These are phyloP conservation scores for Propithecus coquereli DNA, from an alignment of 2,113 vertebrate species.

Conservation along the genomic window DNA sequence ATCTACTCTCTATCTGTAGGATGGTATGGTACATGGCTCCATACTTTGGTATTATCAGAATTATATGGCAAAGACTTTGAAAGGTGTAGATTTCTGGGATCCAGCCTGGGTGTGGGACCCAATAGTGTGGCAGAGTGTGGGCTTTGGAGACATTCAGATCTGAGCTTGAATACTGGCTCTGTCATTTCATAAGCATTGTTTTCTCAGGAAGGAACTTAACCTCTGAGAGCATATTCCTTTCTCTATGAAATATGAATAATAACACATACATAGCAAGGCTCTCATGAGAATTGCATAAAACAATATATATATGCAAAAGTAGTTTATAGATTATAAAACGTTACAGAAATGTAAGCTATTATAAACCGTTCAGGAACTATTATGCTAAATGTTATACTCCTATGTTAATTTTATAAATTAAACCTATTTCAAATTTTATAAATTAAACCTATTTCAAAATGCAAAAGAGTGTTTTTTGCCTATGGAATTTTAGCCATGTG, in stretches of 20 bases:
- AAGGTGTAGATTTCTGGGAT: background rate
- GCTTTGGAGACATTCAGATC: background rate
- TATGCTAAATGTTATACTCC: background rate
- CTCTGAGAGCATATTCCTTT: background rate
- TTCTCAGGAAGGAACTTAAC: background rate
- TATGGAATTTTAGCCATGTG: background rate
- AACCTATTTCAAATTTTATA: background rate
- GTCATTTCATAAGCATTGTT: background rate
- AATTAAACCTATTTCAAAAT: conserved; percentile 11
- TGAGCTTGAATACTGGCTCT: background rate
- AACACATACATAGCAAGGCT: background rate
- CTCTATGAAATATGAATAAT: conserved; percentile 15
- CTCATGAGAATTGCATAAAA: background rate
- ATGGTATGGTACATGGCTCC: background rate
- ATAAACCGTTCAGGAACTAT: background rate
- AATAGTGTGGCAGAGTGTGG: background rate
- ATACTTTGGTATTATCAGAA: background rate
- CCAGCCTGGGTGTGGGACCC: background rate
- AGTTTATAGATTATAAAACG: background rate
- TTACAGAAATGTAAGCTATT: background rate
- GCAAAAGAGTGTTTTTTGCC: background rate
- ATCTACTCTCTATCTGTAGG: background rate
- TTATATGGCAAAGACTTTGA: background rate
- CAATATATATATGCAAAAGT: background rate
- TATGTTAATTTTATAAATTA: background rate